Percentiles rank a stretch among this genome's conserved stretches.
These are phyloP conservation scores for Plebejus anna DNA, from an alignment of 2,888 invertebrate genomes.

Conservation along the genomic window DNA sequence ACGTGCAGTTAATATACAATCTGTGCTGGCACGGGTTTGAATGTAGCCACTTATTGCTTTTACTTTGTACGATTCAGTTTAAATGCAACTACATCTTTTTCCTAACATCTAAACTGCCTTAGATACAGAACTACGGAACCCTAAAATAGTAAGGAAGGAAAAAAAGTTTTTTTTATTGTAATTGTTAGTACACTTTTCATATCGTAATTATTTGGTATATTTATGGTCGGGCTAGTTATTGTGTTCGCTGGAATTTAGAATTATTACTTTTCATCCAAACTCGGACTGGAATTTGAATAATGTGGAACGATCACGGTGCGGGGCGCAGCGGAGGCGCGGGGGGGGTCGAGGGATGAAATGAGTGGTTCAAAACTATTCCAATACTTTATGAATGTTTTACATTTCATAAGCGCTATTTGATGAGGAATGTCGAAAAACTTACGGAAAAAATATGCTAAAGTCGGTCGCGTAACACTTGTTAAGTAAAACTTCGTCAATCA, in stretches of 20 bases:
- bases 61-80: not conserved
- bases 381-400: constrained; percentile 16
- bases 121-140: not conserved
- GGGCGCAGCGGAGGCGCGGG: not conserved
- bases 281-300: constrained; percentile 19
- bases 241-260: constrained; percentile 27
- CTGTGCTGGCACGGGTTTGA: not conserved
- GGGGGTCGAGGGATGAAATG: not conserved
- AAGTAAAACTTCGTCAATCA: not conserved
- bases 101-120: not conserved
- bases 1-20: constrained; percentile 27
- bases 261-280: constrained; percentile 29
- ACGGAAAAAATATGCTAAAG: not conserved
- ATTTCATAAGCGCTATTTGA: constrained; percentile 5
- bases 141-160: not conserved
- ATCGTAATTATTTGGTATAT: not conserved
- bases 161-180: not conserved
- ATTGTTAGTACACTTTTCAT: not conserved
- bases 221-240: constrained; percentile 8
- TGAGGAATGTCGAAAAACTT: not conserved
- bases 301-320: not conserved
- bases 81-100: not conserved
- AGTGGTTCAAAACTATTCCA: not conserved
- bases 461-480: not conserved
- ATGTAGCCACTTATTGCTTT: constrained; percentile 15